Conservation (phyloP, 1,140 invertebrate species). For the Drosophila kurseongensis region DNA sequence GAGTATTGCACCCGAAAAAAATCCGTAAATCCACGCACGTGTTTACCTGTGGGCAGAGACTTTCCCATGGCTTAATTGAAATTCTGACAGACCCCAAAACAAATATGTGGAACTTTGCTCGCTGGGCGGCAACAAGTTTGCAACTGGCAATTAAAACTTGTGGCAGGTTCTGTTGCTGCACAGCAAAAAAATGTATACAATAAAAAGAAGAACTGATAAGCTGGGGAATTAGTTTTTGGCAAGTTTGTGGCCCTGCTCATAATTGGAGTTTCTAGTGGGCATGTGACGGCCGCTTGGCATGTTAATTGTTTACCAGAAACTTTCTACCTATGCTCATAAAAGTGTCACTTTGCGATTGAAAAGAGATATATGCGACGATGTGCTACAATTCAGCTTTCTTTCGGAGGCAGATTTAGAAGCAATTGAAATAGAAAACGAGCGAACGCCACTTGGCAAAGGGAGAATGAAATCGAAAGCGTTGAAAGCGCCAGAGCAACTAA, state of each 20-base stretch:
- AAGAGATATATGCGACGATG: constrained; percentile 59
- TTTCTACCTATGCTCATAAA: constrained; percentile 80
- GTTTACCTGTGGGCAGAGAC: constrained; percentile 46
- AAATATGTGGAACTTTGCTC: constrained; percentile 52
- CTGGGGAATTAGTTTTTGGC: constrained; percentile 43
- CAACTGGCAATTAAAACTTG: constrained; percentile 66
- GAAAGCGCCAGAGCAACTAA: constrained; percentile 65
- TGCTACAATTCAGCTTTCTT: constrained; percentile 76
- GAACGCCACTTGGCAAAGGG: constrained; percentile 35
- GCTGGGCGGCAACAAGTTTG: constrained; percentile 55
- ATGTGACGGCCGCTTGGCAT: constrained; percentile 59
- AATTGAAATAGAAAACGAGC: constrained; percentile 79
- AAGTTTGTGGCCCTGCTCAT: constrained; percentile 43
- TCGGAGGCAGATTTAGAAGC: constrained; percentile 76
- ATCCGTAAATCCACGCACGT: constrained; percentile 36
- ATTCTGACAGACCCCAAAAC: constrained; percentile 39
- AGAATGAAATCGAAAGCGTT: constrained; percentile 81
- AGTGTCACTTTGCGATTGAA: constrained; percentile 74
- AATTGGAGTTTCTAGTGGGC: constrained; percentile 58
- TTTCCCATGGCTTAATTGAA: constrained; percentile 65
- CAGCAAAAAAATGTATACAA: background rate
- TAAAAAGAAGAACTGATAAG: constrained; percentile 23
- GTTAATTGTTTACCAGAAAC: constrained; percentile 76
- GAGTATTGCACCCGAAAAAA: constrained; percentile 39
- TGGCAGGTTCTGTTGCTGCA: constrained; percentile 35